Evolutionary conservation across 2,113 vertebrate species (phyloP), one percentile per base, ranked within the genome.

Genomic region (Channa maculata): DNA sequence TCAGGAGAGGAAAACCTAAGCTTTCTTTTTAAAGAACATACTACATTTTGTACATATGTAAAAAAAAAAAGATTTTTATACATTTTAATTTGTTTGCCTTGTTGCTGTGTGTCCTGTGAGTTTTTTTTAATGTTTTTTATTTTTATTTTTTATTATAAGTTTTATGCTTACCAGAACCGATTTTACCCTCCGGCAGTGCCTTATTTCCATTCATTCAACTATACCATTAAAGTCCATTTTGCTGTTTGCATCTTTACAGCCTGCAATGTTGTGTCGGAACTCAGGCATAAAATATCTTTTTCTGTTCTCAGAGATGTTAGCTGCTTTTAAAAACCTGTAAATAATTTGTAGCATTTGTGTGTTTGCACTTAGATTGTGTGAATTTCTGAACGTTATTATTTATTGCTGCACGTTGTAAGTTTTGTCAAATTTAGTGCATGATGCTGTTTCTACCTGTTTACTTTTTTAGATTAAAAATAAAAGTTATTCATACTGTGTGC

Each of bases 31-130:
- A 74, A 84, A 64, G 54, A 71, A 71, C 77, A 94, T 94, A 96
- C 95, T 90, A 92, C 93, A 93, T 75, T 83, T 85, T 91, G 78
- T 92, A 90, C 70, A 90, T 6, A 93, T 96, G 95, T 95, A 92
- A 92, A 87, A 65, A 57, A 46, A 69, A 90, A 90, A 65, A 70
- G 36, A 75, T 91, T 88, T 90, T 92, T 94, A 86, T 93, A 89
- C 51, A 52, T 90, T 87, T 82, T 51, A 1, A 51, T 66, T 75
- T 71, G 34, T 70, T 88, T 89, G 92, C 84, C 87, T 90, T 54
- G 46, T 67, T 91, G 85, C 88, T 91, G 53, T 93, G 76, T 93
- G 93, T 94, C 96, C 93, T 96, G 93, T 90, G 87, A 86, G 85
- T 90, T 79, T 80, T 92, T 92, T 34, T 59, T 79, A 24, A 11